Percentiles rank a stretch among this genome's conserved stretches.
Evolutionary conservation across 92 coral and sea anemone genomes (phyloP).

Genomic region (Parazoanthus atlanticus): DNA sequence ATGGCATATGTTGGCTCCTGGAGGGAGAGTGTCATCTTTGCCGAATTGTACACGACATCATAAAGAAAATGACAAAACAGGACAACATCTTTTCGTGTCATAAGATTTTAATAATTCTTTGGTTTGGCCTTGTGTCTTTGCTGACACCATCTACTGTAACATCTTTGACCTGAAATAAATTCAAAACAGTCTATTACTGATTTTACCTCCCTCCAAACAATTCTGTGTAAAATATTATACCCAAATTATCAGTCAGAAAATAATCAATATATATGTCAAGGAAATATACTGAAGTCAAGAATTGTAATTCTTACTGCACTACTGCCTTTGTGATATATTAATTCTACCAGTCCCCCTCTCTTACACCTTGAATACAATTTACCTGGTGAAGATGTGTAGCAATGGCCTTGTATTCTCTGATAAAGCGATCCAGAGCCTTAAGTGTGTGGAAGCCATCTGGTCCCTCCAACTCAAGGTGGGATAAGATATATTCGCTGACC

Average conservation of each 20-base stretch:
- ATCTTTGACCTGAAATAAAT: slow-evolving; percentile 19
- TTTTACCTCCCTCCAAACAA: too few species aligned
- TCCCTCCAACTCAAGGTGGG: slow-evolving; percentile 40
- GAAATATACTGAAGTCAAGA: too few species aligned
- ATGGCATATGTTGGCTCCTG: slow-evolving; percentile 39
- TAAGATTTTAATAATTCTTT: background rate
- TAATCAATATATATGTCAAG: too few species aligned
- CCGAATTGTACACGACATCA: slow-evolving; percentile 38
- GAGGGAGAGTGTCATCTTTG: slow-evolving; percentile 46
- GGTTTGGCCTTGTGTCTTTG: slow-evolving; percentile 44
- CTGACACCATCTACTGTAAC: slow-evolving; percentile 9
- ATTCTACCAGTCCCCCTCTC: too few species aligned
- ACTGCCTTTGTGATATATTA: too few species aligned
- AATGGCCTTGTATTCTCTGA: slow-evolving; percentile 21
- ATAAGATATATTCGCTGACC: slow-evolving; percentile 1
- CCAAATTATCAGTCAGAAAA: too few species aligned
- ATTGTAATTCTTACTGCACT: too few species aligned
- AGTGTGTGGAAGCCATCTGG: slow-evolving; percentile 47
- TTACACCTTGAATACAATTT: too few species aligned
- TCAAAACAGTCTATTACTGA: too few species aligned
- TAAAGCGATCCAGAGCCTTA: slow-evolving; percentile 1
- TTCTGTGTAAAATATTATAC: too few species aligned
- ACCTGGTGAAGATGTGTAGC: slow-evolving; percentile 38
- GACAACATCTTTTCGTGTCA: slow-evolving; percentile 27
- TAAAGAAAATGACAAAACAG: slow-evolving; percentile 47